These are phyloP conservation scores for Ochropleura leucogaster DNA, from an alignment of 2,888 invertebrate genomes.

Conservation along the genomic window DNA sequence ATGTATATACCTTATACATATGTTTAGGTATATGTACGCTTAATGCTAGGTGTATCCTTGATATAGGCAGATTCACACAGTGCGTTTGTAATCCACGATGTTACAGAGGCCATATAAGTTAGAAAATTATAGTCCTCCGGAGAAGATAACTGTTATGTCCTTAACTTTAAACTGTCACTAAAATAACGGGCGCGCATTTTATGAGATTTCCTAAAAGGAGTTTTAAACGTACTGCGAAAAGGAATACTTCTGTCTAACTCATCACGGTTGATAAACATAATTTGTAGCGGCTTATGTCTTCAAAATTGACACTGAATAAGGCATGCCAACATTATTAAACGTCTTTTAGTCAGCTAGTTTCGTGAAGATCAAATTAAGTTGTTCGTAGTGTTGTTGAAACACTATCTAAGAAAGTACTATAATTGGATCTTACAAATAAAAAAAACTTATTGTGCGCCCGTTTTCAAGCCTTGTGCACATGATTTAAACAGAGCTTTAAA, in stretches of 20 bases:
- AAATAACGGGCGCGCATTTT: constrained; percentile 44
- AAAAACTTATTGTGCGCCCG: constrained; percentile 42
- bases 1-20: constrained; percentile 81
- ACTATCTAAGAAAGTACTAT: constrained; percentile 46
- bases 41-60: constrained; percentile 65
- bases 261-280: neutral
- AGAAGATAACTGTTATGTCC: constrained; percentile 40
- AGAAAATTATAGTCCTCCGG: constrained; percentile 66
- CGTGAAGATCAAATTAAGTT: constrained; percentile 26
- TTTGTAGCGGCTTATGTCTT: neutral
- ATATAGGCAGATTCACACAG: constrained; percentile 66
- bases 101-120: constrained; percentile 66
- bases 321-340: neutral
- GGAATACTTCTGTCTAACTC: neutral
- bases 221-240: neutral
- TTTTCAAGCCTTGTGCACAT: constrained; percentile 15
- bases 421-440: constrained; percentile 14
- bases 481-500: constrained; percentile 38
- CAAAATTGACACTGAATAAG: neutral
- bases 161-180: constrained; percentile 1
- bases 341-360: constrained; percentile 26
- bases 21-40: constrained; percentile 75
- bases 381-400: constrained; percentile 25
- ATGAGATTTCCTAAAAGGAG: neutral
- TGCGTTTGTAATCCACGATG: constrained; percentile 71